A percentile compares a stretch with the other conserved stretches of the same genome.
Evolutionary conservation across 2,888 invertebrate species (phyloP).

Genomic region (Lissonota sp.): DNA sequence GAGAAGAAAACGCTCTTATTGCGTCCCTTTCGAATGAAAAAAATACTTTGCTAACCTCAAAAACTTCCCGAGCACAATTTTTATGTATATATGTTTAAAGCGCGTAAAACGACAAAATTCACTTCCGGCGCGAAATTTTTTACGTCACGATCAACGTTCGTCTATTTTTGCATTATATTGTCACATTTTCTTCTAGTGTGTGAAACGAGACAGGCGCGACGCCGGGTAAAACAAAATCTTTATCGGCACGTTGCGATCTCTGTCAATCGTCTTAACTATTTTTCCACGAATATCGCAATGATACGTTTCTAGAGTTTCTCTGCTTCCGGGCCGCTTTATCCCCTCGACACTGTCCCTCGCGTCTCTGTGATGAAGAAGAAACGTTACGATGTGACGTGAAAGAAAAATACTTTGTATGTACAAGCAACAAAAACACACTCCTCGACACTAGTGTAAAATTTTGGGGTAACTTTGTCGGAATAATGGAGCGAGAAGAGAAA

Average conservation of each 20-base stretch:
- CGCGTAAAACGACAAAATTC: neutral
- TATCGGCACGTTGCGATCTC: neutral
- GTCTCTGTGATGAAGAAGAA: conserved; percentile 1
- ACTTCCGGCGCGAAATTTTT: conserved; percentile 4
- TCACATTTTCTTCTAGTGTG: neutral
- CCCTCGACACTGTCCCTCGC: conserved; percentile 12
- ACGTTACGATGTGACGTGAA: neutral
- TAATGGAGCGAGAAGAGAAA: too few species aligned
- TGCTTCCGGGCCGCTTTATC: conserved; percentile 24
- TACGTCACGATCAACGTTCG: conserved; percentile 12
- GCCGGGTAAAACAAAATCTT: neutral
- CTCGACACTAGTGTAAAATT: neutral
- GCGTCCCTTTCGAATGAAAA: neutral
- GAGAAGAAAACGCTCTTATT: neutral
- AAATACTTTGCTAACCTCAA: neutral
- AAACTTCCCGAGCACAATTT: neutral
- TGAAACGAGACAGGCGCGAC: neutral
- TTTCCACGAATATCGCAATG: neutral
- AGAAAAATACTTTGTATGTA: neutral
- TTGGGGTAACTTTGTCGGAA: neutral
- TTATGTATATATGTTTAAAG: conserved; percentile 6
- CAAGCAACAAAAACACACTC: too few species aligned
- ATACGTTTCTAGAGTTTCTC: conserved; percentile 15
- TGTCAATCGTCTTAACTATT: neutral
- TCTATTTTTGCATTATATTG: conserved; percentile 2